Evolutionary conservation across 2,113 vertebrate species (phyloP), one percentile per base, ranked within the genome.

Genomic region (Macquaria ambigua): DNA sequence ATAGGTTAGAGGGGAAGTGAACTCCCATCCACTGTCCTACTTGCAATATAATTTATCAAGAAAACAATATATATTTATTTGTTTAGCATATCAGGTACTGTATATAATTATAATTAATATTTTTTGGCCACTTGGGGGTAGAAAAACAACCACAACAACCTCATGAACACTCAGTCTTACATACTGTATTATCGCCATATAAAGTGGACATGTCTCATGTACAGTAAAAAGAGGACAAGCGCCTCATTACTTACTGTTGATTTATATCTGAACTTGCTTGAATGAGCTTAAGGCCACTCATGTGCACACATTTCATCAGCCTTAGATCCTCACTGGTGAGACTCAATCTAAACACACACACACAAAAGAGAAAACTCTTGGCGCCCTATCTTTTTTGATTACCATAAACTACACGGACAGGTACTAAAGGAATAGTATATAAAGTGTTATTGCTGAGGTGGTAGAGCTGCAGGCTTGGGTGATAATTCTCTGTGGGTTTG

Each of bases 321-420:
- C 48, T 14, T 67, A 28, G 53, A 37, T 43, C n/a, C 2, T n/a
- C 61, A 53, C 55, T 5, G 16, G 23, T 25, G 34, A 31, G 56
- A 55, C 23, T 64, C 15, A 28, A 10, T 52, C 18, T 5, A 20
- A 53, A 53, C 43, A 25, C 14, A 37, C 34, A 34, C 34, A 34
- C 34, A 34, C 2, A 12, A 48, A 25, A 5, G 10, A 16, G 16
- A 52, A 21, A 16, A 25, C 5, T 20, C 8, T 37, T 39, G 69
- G 50, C 50, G 23, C 48, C 70, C 23, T 14, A 15, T 58, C 71
- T 58, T 53, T 67, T 55, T 53, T 67, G 23, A 66, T 28, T 28
- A 68, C 7, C 20, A n/a, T 69, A 39, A 79, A 61, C 41, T 25
- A 61, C 66, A 70, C 18, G 31, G 59, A 20, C 28, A 70, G 43